Base-by-base conservation (phyloP, 1,140 invertebrate species). In the Scaptodrosophila lebanonensis region DNA sequence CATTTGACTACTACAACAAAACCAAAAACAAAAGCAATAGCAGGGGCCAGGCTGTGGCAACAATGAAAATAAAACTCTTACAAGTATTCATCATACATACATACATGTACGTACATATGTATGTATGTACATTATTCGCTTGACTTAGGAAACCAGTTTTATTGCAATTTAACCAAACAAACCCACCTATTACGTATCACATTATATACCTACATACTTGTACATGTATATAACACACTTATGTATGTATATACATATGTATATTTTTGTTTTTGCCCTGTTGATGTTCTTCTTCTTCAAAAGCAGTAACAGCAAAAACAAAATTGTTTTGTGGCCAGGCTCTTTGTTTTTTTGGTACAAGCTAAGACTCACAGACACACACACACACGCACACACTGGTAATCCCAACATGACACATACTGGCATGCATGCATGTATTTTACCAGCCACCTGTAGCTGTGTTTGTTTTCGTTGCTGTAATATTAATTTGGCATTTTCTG, bases 121-220 rank as follows among this genome's bases (percentile, higher is more conserved):
- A 62, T 65, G 59, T 30, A 45, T 66, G 57, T 69, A 75, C 75
- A 75, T 83, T 79, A 69, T 75, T 59, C 75, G 69, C 33, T 53
- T 72, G 70, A 82, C 44, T 82, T 56, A 79, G 62, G 65, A 61
- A 79, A 79, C 75, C 75, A 60, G 75, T 79, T 82, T 82, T 66
- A 79, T 82, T 79, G 75, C 75, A 79, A 79, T 75, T 69, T 58
- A 64, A 66, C 58, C 54, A 68, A 79, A 38, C 68, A 50, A 64
- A 60, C 54, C 69, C 71, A 79, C 76, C 83, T 83, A 79, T 79
- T 82, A 79, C 75, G 75, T 79, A 82, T 73, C 75, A 82, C 73
- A 66, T 51, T 77, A 60, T 38, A 60, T 49, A 61, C 20, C 54
- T 16, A 50, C 30, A 51, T 16, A 59, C 59, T 4, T 25, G 8